Percentiles rank a stretch among this genome's conserved stretches.
These are phyloP conservation scores for Idaea straminata DNA, from an alignment of 2,888 invertebrate genomes.

Conservation along the genomic window DNA sequence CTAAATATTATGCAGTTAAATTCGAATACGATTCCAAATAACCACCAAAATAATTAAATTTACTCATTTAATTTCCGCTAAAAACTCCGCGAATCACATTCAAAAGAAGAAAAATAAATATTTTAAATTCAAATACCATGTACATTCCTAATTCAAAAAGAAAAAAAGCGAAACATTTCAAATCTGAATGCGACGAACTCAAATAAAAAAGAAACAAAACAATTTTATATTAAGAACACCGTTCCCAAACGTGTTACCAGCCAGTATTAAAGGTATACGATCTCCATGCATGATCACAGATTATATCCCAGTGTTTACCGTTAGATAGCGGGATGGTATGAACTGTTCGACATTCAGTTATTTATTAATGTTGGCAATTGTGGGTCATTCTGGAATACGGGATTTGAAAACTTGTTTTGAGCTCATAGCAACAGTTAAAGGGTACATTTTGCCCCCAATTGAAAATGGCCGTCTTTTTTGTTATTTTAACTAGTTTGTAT, in stretches of 20 bases:
- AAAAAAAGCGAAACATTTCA: background rate
- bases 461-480: too few species aligned
- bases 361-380: background rate
- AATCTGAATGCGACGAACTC: background rate
- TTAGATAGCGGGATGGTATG: background rate
- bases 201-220: background rate
- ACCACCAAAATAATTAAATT: too few species aligned
- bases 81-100: too few species aligned
- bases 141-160: too few species aligned
- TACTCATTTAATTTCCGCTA: too few species aligned
- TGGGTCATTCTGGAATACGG: background rate
- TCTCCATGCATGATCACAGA: slow-evolving; percentile 4
- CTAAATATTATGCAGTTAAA: too few species aligned
- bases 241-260: background rate
- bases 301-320: background rate
- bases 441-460: background rate
- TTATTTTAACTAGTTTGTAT: too few species aligned
- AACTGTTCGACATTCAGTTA: background rate
- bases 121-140: too few species aligned
- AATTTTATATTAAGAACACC: background rate
- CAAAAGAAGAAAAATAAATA: too few species aligned
- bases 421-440: background rate
- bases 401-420: background rate
- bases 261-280: slow-evolving; percentile 4
- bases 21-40: too few species aligned